A percentile compares a stretch with the other conserved stretches of the same genome.
Conservation (phyloP, 2,797 vertebrate genomes). For the Cygnus olor region DNA sequence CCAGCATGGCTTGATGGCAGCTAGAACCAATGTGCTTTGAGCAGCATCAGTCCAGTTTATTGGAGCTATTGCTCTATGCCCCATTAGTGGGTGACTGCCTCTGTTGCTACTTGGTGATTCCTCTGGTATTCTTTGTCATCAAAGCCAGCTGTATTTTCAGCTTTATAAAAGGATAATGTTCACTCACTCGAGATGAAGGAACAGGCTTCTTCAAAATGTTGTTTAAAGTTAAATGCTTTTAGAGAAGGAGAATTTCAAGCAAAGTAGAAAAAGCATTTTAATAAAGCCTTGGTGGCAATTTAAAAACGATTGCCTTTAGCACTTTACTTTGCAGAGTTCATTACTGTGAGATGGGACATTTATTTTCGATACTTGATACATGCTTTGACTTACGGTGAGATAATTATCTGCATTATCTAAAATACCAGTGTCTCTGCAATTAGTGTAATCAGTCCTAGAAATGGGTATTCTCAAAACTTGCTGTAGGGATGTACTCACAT, state of each 20-base stretch:
- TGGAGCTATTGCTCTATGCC: neutral
- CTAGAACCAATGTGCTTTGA: neutral
- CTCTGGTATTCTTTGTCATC: neutral
- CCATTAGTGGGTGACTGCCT: neutral
- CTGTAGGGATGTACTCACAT: neutral
- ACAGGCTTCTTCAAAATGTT: neutral
- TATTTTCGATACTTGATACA: neutral
- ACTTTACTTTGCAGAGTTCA: neutral
- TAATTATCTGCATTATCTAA: slow-evolving; percentile 29
- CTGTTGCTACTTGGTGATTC: neutral
- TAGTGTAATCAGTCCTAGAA: neutral
- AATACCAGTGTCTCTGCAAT: neutral
- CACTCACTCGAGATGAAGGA: neutral
- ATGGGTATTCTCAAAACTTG: neutral
- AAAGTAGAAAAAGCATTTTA: neutral
- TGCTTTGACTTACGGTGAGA: neutral
- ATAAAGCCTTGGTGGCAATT: neutral
- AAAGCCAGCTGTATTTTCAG: neutral
- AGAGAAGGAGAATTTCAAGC: neutral
- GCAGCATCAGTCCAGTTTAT: neutral
- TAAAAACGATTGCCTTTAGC: slow-evolving; percentile 2
- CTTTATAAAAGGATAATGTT: neutral
- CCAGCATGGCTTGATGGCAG: neutral
- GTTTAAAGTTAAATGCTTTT: neutral
- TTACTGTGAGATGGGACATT: neutral